These are phyloP conservation scores for Tethea ocularis DNA, from an alignment of 2,888 invertebrate genomes.

Conservation along the genomic window DNA sequence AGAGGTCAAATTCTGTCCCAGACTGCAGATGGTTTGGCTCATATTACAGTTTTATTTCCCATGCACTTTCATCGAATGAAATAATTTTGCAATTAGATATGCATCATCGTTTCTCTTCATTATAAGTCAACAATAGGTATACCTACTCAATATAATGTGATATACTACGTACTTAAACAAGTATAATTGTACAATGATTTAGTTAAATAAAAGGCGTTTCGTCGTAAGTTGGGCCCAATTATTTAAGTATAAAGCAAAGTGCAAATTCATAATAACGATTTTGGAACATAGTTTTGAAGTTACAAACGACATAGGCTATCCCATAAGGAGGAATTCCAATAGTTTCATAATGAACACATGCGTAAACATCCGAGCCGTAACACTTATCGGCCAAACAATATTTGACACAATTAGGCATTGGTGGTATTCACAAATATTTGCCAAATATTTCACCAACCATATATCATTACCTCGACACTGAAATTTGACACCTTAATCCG, in stretches of 20 bases:
- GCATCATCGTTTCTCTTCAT: background rate
- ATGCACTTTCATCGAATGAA: background rate
- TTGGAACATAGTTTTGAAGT: background rate
- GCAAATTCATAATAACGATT: background rate
- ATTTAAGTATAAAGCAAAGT: too few species aligned
- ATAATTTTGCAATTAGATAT: background rate
- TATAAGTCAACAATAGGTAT: background rate
- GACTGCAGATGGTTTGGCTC: background rate
- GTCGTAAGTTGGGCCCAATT: too few species aligned
- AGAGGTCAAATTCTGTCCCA: background rate
- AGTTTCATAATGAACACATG: background rate
- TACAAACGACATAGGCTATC: background rate
- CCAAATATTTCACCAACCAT: background rate
- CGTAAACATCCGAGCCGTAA: background rate
- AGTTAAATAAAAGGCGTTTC: too few species aligned
- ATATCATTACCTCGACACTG: background rate
- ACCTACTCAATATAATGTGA: background rate
- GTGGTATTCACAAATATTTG: background rate
- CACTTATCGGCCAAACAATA: conserved; percentile 5
- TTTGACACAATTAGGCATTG: background rate
- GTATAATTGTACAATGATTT: too few species aligned
- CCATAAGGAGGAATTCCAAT: background rate
- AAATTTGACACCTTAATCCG: background rate
- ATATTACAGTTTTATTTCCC: background rate
- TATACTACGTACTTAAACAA: too few species aligned